phyloP scores from a whole-genome alignment of 1,140 invertebrate genomes.

The Galendromus occidentalis region DNA sequence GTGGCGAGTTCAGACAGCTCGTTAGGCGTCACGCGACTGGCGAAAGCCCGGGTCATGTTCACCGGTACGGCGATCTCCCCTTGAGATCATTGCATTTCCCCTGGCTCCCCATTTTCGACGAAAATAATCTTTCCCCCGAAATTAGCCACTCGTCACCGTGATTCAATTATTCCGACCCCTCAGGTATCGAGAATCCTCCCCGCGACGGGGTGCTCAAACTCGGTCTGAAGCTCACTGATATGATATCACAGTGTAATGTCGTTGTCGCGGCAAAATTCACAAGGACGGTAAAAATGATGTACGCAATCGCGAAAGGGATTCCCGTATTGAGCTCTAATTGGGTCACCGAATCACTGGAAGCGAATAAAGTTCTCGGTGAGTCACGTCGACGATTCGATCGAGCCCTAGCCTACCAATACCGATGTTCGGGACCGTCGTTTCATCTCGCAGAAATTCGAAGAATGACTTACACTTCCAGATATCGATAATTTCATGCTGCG shows the following conservation, averaged over 20 bases:
- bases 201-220: background rate
- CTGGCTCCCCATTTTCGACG: background rate
- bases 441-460: background rate
- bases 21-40: background rate
- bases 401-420: too few relatives aligned
- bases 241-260: background rate
- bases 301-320: background rate
- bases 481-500: background rate
- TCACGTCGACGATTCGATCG: background rate
- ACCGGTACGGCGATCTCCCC: background rate
- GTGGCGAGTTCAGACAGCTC: background rate
- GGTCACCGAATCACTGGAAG: background rate
- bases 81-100: background rate
- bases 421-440: background rate
- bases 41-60: slow-evolving; percentile 2
- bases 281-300: slow-evolving; percentile 3
- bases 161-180: background rate
- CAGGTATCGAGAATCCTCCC: background rate
- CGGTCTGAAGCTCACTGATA: background rate
- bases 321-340: background rate
- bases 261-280: background rate
- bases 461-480: background rate
- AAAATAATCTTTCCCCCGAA: background rate
- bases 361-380: slow-evolving; percentile 5
- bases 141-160: background rate